A percentile compares a stretch with the other conserved stretches of the same genome.
Evolutionary conservation across 2,888 invertebrate genomes (phyloP).

Genomic region (Leptinotarsa rubiginosa): DNA sequence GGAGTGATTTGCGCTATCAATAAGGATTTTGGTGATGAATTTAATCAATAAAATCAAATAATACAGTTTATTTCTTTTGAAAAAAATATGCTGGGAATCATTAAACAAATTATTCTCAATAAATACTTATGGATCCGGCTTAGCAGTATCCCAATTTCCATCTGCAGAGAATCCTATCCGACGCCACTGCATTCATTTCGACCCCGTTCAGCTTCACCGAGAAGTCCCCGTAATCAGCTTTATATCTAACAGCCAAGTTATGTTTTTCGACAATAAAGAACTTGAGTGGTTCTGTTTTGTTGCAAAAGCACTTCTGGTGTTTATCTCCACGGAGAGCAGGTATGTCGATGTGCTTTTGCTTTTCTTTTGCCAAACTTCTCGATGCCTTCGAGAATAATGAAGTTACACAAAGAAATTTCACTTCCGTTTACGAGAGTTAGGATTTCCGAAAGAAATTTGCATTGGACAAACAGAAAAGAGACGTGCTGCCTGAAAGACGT

Average conservation of each 20-base stretch:
- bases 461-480: not conserved
- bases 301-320: not conserved
- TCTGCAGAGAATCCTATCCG: no score
- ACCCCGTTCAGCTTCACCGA: not conserved
- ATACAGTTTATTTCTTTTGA: no score
- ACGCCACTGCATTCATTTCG: not conserved
- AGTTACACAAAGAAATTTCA: conserved; percentile 8
- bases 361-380: conserved; percentile 12
- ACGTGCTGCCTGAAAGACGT: not conserved
- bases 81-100: no score
- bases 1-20: no score
- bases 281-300: conserved; percentile 5
- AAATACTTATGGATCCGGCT: no score
- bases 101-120: no score
- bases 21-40: no score
- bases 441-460: conserved; percentile 16
- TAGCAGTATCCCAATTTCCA: no score
- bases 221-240: conserved; percentile 2
- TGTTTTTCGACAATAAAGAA: conserved; percentile 10
- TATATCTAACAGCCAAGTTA: not conserved
- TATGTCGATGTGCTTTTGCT: not conserved
- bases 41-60: no score
- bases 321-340: not conserved
- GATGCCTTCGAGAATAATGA: not conserved
- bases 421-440: conserved; percentile 1